These are phyloP conservation scores for Zosterops borbonicus DNA, from an alignment of 2,113 vertebrate species.

Conservation along the genomic window DNA sequence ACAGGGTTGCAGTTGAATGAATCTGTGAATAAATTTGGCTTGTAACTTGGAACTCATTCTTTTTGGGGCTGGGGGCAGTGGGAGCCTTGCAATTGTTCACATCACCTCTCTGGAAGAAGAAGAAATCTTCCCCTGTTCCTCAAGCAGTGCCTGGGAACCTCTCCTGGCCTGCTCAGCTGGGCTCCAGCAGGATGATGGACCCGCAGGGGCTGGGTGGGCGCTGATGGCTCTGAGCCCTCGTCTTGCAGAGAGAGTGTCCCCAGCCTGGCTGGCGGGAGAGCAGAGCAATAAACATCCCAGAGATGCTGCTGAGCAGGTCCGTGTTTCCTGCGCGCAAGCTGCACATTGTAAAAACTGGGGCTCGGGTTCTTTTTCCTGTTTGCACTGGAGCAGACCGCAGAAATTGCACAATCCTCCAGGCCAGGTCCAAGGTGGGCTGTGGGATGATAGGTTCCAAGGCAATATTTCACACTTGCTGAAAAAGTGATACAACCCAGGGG, in stretches of 20 bases:
- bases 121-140: neutral
- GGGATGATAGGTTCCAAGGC: neutral
- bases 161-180: neutral
- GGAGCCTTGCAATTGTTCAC: neutral
- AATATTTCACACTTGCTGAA: slow-evolving; percentile 57
- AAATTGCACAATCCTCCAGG: slow-evolving; percentile 37
- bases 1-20: neutral
- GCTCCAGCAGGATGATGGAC: neutral
- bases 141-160: neutral
- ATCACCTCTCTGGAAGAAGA: neutral
- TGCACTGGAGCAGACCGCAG: slow-evolving; percentile 47
- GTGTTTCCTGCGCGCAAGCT: slow-evolving; percentile 50
- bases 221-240: neutral
- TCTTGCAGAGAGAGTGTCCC: neutral
- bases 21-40: neutral
- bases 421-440: slow-evolving; percentile 34
- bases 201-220: neutral
- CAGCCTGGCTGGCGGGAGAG: neutral
- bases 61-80: neutral
- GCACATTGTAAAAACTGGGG: slow-evolving; percentile 53
- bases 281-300: slow-evolving; percentile 1
- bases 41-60: neutral
- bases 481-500: slow-evolving; percentile 37
- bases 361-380: slow-evolving; percentile 54
- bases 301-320: neutral